Conservation (phyloP, 1,140 invertebrate genomes). For the Patella vulgata region DNA sequence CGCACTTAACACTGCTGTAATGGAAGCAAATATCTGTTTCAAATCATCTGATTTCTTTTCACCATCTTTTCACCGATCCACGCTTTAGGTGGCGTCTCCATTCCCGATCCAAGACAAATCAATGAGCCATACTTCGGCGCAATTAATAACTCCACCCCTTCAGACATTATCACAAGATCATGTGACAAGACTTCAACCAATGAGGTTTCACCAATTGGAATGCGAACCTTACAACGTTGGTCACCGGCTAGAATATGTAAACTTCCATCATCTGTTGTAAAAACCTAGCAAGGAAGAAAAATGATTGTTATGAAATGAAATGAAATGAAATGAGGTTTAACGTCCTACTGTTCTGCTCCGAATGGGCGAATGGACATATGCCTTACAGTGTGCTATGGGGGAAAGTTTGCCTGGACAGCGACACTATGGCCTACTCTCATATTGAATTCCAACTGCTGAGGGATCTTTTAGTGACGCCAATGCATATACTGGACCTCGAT, state of each 20-base stretch:
- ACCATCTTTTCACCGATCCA: slow-evolving; percentile 30
- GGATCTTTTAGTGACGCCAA: too few species aligned
- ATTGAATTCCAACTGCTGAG: too few species aligned
- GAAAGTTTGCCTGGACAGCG: too few species aligned
- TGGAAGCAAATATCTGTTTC: too few species aligned
- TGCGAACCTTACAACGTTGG: slow-evolving; percentile 44
- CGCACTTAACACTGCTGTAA: too few species aligned
- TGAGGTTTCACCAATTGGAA: slow-evolving; percentile 55
- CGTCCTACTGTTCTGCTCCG: too few species aligned
- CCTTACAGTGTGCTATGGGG: too few species aligned
- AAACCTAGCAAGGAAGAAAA: slow-evolving; percentile 47
- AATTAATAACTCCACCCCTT: slow-evolving; percentile 54
- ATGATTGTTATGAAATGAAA: too few species aligned
- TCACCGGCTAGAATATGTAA: slow-evolving; percentile 55
- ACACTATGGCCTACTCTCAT: too few species aligned
- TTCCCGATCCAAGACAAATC: slow-evolving; percentile 50
- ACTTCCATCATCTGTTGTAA: slow-evolving; percentile 53
- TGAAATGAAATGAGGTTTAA: too few species aligned
- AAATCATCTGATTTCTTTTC: slow-evolving; percentile 10
- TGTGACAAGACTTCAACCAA: slow-evolving; percentile 56
- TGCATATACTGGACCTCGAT: too few species aligned
- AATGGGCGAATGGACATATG: too few species aligned
- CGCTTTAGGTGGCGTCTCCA: slow-evolving; percentile 23
- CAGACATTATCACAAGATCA: slow-evolving; percentile 45
- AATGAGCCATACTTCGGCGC: slow-evolving; percentile 59